Percentiles rank a stretch among this genome's conserved stretches.
These are phyloP conservation scores for Liodrosophila aerea DNA, from an alignment of 2,888 invertebrate genomes.

Conservation along the genomic window DNA sequence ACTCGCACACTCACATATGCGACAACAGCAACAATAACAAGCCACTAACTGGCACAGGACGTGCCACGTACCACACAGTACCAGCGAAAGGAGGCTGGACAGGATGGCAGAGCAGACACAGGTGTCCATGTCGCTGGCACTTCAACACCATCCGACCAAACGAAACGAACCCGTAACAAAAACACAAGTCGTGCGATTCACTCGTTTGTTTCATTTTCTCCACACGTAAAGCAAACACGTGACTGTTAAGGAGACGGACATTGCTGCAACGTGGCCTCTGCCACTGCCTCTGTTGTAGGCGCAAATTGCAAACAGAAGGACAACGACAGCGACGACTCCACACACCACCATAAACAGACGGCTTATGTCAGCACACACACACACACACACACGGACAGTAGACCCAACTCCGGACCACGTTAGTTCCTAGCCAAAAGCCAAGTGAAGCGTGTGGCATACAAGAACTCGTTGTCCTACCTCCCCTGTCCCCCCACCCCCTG, in stretches of 20 bases:
- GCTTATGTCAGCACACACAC: conserved; percentile 69
- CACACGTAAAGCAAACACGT: conserved; percentile 77
- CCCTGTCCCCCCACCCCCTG: conserved; percentile 4
- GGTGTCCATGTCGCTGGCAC: conserved; percentile 72
- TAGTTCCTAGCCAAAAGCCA: conserved; percentile 46
- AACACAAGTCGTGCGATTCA: conserved; percentile 8
- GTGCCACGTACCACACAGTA: not conserved
- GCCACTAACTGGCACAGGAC: conserved; percentile 63
- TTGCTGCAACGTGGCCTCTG: conserved; percentile 7
- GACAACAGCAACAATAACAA: conserved; percentile 60
- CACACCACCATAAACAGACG: conserved; percentile 68
- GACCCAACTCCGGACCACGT: not conserved
- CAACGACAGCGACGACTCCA: conserved; percentile 42
- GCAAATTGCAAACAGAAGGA: conserved; percentile 78
- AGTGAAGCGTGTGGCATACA: conserved; percentile 55
- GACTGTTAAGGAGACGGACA: conserved; percentile 69
- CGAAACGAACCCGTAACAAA: conserved; percentile 18
- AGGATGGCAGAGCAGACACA: conserved; percentile 45
- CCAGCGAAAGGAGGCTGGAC: not conserved
- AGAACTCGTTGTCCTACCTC: conserved; percentile 35
- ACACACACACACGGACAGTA: conserved; percentile 44
- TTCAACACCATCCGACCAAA: conserved; percentile 59
- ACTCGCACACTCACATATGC: conserved; percentile 51
- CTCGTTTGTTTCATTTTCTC: conserved; percentile 72
- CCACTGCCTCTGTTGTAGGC: conserved; percentile 65